Evolutionary conservation across 2,113 vertebrate genomes (phyloP), one percentile per base, ranked within the genome.

Genomic region (Micronycteris hirsuta): DNA sequence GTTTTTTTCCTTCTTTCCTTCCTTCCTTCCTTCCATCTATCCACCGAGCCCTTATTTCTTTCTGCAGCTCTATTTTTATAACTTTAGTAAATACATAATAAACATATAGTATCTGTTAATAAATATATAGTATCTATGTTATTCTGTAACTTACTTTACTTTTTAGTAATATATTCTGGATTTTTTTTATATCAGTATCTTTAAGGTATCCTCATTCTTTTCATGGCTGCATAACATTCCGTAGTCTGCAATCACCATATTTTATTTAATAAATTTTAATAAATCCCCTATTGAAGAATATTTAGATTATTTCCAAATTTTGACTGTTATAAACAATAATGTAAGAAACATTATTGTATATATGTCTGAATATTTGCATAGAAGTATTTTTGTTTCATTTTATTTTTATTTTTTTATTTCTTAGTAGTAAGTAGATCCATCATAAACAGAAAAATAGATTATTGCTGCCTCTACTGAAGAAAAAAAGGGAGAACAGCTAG

Each of bases 261-360:
- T 61, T 83, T 82, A 91, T 83, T 83, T 91, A 89, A 91, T 68
- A 22, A n/a, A 73, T 49, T 83, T 83, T 91, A 89, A 91, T 68
- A 22, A n/a, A 73, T 49, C 4, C 4, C 24, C 33, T 91, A 38
- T 16, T 61, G 89, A 47, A 22, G 65, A 71, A 47, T 91, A 71
- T 58, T 70, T 82, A 73, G 33, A 61, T 91, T 91, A 41, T 73
- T 73, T 71, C 22, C 67, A 83, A 71, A 47, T 36, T 45, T 82
- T 83, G 38, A 61, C 78, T 47, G 9, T 91, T 91, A 45, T 28
- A 83, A 61, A 38, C 22, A 73, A 31, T 91, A 36, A 31, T 73
- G 9, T 73, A 73, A 71, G 52, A 83, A 58, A 73, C 17, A 58
- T 73, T 45, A 36, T 22, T 63, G 38, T 12, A 47, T 17, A 22